Percentiles rank a stretch among this genome's conserved stretches.
These are phyloP conservation scores for Psittacula cyanocephala DNA, from an alignment of 2,113 vertebrate species.

Conservation along the genomic window DNA sequence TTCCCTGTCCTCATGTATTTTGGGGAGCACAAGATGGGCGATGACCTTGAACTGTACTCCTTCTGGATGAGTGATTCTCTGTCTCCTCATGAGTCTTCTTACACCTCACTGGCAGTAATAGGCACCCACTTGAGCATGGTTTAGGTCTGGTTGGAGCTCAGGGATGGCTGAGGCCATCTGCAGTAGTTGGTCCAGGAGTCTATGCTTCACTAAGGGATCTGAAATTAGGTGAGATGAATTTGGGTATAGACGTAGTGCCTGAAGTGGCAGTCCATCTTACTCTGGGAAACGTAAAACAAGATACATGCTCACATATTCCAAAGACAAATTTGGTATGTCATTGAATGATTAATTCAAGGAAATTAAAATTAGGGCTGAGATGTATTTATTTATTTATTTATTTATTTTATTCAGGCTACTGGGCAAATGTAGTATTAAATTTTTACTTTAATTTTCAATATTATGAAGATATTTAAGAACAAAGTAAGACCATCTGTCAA, in stretches of 20 bases:
- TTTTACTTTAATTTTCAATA: conserved; percentile 31
- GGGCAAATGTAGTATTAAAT: not conserved
- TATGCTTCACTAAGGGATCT: not conserved
- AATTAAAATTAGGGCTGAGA: not conserved
- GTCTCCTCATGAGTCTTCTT: not conserved
- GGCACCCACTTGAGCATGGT: not conserved
- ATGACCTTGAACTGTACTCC: not conserved
- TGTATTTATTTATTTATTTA: not conserved
- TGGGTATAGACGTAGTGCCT: not conserved
- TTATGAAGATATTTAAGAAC: conserved; percentile 8
- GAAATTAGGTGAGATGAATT: not conserved
- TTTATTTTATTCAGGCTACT: not conserved
- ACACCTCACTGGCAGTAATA: not conserved
- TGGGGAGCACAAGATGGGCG: not conserved
- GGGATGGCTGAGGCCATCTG: not conserved
- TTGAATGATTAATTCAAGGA: not conserved
- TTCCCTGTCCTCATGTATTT: not conserved
- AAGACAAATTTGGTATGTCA: not conserved
- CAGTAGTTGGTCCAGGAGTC: not conserved
- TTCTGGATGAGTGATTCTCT: not conserved
- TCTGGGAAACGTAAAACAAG: not conserved
- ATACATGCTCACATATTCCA: not conserved
- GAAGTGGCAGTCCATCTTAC: not conserved
- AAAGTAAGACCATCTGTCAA: conserved; percentile 37
- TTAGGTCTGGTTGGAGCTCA: not conserved